Conservation (phyloP, 2,888 invertebrate genomes). For the Nephrotoma appendiculata region DNA sequence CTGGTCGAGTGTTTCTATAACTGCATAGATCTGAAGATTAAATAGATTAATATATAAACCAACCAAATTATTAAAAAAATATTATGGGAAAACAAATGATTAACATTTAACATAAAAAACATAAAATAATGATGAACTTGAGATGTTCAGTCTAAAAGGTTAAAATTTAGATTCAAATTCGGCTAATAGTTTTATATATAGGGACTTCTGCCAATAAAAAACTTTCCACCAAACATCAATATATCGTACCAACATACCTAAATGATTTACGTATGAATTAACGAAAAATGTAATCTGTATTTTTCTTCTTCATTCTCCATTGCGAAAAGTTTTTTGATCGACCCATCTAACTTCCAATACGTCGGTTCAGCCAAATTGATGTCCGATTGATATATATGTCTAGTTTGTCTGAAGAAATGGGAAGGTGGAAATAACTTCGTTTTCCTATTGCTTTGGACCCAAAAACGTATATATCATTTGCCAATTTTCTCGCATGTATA, state of each 20-base stretch:
- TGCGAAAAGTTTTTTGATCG: conserved; percentile 3
- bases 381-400: neutral
- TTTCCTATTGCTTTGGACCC: neutral
- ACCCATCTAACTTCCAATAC: neutral
- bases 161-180: no score
- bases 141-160: no score
- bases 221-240: no score
- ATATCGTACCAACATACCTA: neutral
- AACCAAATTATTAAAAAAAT: no score
- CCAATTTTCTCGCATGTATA: neutral
- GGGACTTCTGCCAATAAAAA: no score
- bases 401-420: neutral
- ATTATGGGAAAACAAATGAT: no score
- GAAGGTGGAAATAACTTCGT: neutral
- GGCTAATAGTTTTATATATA: no score
- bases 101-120: no score
- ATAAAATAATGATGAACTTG: no score
- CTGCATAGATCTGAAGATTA: no score
- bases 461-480: neutral
- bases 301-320: neutral
- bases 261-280: neutral
- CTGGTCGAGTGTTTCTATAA: no score
- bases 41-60: no score
- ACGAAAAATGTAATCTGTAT: neutral
- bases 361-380: neutral